Percentiles rank a stretch among this genome's conserved stretches.
These are phyloP conservation scores for Styela clava DNA, from an alignment of 23 tunicate species.

Conservation along the genomic window DNA sequence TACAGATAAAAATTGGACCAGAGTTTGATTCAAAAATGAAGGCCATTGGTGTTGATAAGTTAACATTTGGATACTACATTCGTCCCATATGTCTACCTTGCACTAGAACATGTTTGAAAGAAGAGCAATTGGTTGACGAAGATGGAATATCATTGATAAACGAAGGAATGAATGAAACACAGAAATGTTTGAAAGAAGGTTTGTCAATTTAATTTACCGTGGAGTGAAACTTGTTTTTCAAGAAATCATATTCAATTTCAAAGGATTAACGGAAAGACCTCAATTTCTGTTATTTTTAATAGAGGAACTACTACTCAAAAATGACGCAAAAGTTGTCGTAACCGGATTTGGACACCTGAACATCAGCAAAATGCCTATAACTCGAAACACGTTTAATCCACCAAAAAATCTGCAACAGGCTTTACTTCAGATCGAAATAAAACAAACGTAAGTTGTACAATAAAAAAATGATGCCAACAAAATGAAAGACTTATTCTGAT, in stretches of 20 bases:
- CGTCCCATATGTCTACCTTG: slow-evolving; percentile 3
- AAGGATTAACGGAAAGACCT: too few relatives aligned
- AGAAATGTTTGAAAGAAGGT: neutral
- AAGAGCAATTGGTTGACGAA: neutral
- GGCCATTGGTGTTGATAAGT: neutral
- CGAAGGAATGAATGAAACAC: neutral
- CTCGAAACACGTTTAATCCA: neutral
- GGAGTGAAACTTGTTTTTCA: too few relatives aligned
- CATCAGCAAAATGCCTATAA: neutral
- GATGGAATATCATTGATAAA: neutral
- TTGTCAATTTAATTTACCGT: too few relatives aligned
- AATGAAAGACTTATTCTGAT: neutral
- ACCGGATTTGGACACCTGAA: slow-evolving; percentile 1
- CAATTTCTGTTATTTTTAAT: too few relatives aligned
- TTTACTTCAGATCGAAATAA: neutral
- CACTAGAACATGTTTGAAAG: neutral
- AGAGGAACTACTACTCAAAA: neutral
- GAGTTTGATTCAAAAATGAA: neutral
- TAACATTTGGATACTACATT: neutral
- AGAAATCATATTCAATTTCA: too few relatives aligned
- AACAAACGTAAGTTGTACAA: neutral
- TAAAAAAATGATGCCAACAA: neutral
- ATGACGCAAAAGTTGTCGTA: neutral
- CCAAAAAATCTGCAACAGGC: neutral
- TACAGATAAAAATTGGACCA: neutral